Conservation (phyloP, 2,888 invertebrate species). For the Drosophila cracens region DNA sequence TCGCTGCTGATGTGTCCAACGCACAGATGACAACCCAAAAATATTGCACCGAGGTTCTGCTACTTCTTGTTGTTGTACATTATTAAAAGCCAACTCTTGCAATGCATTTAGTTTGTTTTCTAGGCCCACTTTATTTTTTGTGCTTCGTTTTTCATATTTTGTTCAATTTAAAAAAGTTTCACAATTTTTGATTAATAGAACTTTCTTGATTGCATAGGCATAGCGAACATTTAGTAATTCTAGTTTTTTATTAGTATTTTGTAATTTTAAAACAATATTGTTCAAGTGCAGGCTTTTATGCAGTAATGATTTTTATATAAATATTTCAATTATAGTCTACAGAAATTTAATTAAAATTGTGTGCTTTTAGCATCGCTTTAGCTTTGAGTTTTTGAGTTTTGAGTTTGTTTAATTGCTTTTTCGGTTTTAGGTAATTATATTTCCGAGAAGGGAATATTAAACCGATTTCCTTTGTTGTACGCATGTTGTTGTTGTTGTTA, state of each 20-base stretch:
- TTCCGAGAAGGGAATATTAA: not conserved
- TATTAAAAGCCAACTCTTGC: slow-evolving; percentile 4
- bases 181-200: not conserved
- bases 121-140: not conserved
- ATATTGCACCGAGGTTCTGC: slow-evolving; percentile 70
- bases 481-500: slow-evolving; percentile 20
- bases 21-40: slow-evolving; percentile 73
- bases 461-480: not conserved
- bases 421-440: not conserved
- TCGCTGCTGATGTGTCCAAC: slow-evolving; percentile 46
- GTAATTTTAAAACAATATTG: not conserved
- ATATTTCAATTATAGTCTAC: not conserved
- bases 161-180: not conserved
- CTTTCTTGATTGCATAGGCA: not conserved
- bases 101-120: not conserved
- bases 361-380: not conserved
- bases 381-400: no score
- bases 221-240: not conserved
- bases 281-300: not conserved
- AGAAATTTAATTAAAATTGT: not conserved
- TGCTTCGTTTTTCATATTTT: not conserved
- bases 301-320: not conserved
- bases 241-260: not conserved
- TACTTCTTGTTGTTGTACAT: slow-evolving; percentile 61
- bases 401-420: not conserved